Conservation (phyloP, 2,888 invertebrate genomes). For the Pollenia griseotomentosa region DNA sequence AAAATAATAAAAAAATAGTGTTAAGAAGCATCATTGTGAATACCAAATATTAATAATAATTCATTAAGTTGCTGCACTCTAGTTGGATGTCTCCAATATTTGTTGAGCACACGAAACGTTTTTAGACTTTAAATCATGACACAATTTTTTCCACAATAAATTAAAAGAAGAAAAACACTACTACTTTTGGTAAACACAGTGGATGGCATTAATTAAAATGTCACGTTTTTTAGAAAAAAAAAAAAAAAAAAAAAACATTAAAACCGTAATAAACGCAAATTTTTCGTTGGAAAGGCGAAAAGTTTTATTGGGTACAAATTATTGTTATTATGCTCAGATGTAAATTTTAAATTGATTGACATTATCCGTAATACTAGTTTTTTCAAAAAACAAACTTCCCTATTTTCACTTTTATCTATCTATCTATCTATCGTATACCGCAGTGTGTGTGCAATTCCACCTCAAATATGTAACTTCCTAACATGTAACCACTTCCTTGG, state of each 20-base stretch:
- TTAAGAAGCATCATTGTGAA: constrained; percentile 44
- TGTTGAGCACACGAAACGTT: constrained; percentile 67
- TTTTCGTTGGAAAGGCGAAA: not conserved
- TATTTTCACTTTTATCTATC: constrained; percentile 59
- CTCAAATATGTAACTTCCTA: constrained; percentile 63
- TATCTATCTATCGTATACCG: constrained; percentile 27
- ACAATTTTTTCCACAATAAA: constrained; percentile 70
- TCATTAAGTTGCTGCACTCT: constrained; percentile 33
- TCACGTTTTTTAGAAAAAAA: constrained; percentile 63
- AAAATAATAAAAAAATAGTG: constrained; percentile 7
- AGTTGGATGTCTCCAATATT: constrained; percentile 3
- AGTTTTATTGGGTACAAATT: constrained; percentile 4
- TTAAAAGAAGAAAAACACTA: constrained; percentile 21
- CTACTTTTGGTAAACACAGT: constrained; percentile 27
- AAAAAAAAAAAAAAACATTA: not conserved
- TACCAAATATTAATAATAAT: constrained; percentile 40
- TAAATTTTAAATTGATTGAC: constrained; percentile 49
- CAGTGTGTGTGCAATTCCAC: constrained; percentile 12
- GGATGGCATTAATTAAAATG: constrained; percentile 64
- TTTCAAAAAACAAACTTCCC: constrained; percentile 48
- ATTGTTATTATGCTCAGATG: not conserved
- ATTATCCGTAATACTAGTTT: constrained; percentile 24
- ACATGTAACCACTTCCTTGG: constrained; percentile 71
- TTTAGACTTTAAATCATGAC: constrained; percentile 75
- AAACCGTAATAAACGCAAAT: not conserved